Conservation (phyloP, 2,888 invertebrate species). For the Dolomedes plantarius region DNA sequence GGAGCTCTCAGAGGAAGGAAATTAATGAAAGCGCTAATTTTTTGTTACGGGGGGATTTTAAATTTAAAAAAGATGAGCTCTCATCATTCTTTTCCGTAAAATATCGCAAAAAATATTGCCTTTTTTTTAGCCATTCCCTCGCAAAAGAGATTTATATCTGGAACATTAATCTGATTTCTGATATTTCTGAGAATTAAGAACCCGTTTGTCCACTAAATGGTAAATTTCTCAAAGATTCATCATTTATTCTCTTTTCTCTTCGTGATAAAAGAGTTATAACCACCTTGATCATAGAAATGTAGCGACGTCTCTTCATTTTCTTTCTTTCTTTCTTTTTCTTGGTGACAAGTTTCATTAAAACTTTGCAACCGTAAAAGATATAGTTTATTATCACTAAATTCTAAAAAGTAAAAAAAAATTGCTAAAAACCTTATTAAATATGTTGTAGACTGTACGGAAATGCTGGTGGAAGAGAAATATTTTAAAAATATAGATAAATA, state of each 20-base stretch:
- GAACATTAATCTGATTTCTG: slow-evolving; percentile 28
- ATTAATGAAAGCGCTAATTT: slow-evolving; percentile 63
- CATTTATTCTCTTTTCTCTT: neutral
- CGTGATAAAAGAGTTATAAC: neutral
- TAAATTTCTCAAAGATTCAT: neutral
- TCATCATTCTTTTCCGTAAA: slow-evolving; percentile 51
- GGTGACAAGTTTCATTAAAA: no score
- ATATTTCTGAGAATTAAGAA: slow-evolving; percentile 23
- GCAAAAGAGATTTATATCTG: slow-evolving; percentile 30
- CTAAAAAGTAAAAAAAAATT: no score
- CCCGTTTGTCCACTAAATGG: slow-evolving; percentile 28
- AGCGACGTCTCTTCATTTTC: no score
- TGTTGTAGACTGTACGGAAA: no score
- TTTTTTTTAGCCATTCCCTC: slow-evolving; percentile 10
- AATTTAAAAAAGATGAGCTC: slow-evolving; percentile 42
- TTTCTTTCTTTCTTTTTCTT: no score
- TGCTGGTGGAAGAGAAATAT: no score
- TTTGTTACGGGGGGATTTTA: slow-evolving; percentile 43
- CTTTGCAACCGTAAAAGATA: no score
- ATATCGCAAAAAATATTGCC: slow-evolving; percentile 4
- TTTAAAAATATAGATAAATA: no score
- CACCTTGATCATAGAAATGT: neutral
- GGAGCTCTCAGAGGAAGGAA: slow-evolving; percentile 59
- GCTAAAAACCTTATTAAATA: no score
- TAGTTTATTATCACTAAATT: no score